Conservation (phyloP, 2,797 vertebrate species). For the Lacerta viridis region DNA sequence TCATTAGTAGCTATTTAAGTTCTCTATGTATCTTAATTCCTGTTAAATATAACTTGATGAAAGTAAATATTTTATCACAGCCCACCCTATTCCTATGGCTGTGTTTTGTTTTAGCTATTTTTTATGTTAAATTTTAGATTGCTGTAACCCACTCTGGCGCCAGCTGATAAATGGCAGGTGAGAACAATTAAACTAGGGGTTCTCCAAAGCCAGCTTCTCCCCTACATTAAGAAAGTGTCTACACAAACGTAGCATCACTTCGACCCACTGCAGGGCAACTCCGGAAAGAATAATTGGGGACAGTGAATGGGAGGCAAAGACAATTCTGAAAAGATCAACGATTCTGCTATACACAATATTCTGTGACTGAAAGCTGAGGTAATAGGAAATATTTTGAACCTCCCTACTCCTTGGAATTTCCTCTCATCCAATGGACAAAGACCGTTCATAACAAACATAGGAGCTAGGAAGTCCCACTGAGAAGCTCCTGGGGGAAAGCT, state of each 20-base stretch:
- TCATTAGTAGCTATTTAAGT: neutral
- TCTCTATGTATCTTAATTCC: conserved; percentile 26
- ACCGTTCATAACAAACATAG: neutral
- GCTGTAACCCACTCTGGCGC: too few relatives aligned
- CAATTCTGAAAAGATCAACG: neutral
- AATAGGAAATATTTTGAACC: neutral
- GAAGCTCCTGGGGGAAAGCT: neutral
- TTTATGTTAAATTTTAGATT: too few relatives aligned
- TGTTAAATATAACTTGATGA: neutral
- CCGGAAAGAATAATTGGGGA: neutral
- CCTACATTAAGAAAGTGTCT: neutral
- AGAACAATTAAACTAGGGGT: neutral
- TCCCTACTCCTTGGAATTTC: neutral
- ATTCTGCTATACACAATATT: neutral
- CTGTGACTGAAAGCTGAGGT: neutral
- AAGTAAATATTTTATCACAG: conserved; percentile 10
- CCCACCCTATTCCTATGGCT: too few relatives aligned
- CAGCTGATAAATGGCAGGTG: too few relatives aligned
- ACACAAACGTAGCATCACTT: neutral
- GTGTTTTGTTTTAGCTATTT: too few relatives aligned
- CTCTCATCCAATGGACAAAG: neutral
- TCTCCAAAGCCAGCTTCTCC: neutral
- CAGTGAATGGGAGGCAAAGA: neutral
- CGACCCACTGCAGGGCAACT: neutral
- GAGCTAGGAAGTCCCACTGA: neutral